A percentile compares a stretch with the other conserved stretches of the same genome.
Conservation (phyloP, 2,113 vertebrate species). For the Choloepus hoffmanni region DNA sequence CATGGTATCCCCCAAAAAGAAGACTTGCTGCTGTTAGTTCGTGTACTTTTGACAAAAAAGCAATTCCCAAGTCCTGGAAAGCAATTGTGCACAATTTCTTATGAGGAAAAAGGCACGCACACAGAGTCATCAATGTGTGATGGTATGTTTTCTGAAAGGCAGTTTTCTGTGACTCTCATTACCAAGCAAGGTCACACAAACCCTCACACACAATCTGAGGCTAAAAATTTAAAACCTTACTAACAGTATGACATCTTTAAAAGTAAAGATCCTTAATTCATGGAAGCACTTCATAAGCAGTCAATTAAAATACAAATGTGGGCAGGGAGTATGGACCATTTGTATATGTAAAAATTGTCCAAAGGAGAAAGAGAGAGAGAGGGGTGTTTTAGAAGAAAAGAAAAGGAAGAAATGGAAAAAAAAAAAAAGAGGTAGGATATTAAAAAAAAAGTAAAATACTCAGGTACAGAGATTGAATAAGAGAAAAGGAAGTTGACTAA, state of each 20-base stretch:
- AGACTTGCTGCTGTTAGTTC: background rate
- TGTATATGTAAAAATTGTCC: background rate
- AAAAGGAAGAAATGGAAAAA: background rate
- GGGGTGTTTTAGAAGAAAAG: background rate
- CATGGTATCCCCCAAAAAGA: background rate
- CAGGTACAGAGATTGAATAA: background rate
- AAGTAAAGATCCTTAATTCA: background rate
- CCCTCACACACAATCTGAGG: background rate
- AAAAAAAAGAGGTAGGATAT: background rate
- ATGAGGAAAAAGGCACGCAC: background rate
- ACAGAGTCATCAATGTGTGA: background rate
- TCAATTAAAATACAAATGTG: background rate
- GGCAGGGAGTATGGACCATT: background rate
- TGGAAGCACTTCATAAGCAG: background rate
- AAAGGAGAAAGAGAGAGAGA: background rate
- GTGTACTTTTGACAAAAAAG: background rate
- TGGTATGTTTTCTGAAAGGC: background rate
- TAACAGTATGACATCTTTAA: background rate
- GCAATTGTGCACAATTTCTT: background rate
- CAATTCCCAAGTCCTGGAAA: background rate
- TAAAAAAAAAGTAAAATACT: background rate
- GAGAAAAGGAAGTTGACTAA: background rate
- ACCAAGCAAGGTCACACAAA: background rate
- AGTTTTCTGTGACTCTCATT: slow-evolving; percentile 1
- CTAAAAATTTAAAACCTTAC: background rate